These are phyloP conservation scores for Drosophila varians DNA, from an alignment of 1,140 invertebrate species.

Conservation along the genomic window DNA sequence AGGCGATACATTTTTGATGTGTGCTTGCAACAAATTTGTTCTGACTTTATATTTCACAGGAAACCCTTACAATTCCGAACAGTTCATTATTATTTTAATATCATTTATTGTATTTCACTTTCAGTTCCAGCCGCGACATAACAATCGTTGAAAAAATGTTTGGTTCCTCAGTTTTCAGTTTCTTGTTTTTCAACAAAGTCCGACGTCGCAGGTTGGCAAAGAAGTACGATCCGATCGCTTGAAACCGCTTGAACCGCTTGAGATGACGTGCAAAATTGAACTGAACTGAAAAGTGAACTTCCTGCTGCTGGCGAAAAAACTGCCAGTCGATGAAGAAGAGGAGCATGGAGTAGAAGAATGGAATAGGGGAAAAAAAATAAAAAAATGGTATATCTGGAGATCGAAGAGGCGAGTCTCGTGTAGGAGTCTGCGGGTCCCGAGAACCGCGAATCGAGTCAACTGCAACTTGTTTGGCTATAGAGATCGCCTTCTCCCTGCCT, in stretches of 20 bases:
- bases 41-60: slow-evolving; percentile 28
- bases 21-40: background rate
- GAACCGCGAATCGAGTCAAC: slow-evolving; percentile 39
- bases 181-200: slow-evolving; percentile 37
- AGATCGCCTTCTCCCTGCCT: background rate
- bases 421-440: slow-evolving; percentile 67
- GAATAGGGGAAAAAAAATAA: background rate
- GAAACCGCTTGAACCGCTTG: slow-evolving; percentile 66
- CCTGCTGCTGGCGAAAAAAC: slow-evolving; percentile 67
- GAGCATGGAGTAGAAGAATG: slow-evolving; percentile 5
- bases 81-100: slow-evolving; percentile 47
- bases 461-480: slow-evolving; percentile 67
- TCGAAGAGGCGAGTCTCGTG: slow-evolving; percentile 57
- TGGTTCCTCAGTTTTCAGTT: slow-evolving; percentile 10
- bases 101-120: slow-evolving; percentile 25
- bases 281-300: slow-evolving; percentile 77
- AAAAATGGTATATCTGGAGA: slow-evolving; percentile 46
- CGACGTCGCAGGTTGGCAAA: slow-evolving; percentile 22
- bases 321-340: background rate
- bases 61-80: slow-evolving; percentile 44
- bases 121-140: slow-evolving; percentile 38
- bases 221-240: slow-evolving; percentile 35
- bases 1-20: slow-evolving; percentile 63
- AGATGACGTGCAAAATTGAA: slow-evolving; percentile 82
- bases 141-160: slow-evolving; percentile 4